Evolutionary conservation across 2,888 invertebrate genomes (phyloP), one percentile per base, ranked within the genome.

Genomic region (Penaeus monodon): DNA sequence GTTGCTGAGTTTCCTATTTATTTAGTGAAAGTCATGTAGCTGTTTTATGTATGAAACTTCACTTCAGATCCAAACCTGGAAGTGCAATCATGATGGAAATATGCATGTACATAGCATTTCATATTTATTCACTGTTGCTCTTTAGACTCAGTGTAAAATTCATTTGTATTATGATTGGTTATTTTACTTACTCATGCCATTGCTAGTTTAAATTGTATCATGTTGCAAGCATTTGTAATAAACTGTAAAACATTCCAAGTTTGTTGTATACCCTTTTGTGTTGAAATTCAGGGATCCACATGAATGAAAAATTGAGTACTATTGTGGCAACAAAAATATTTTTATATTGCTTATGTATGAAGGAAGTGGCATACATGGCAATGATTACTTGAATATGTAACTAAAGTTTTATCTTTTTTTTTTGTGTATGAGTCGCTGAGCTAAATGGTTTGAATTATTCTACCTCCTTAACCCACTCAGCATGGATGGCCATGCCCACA

Each of bases 81-180:
- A 86, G 77, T 81, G 81, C 81, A 86, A 68, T 81, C 77, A 81
- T 81, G 76, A 66, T 81, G 68, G 81, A 85, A n/a, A 80, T 65
- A 81, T 38, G 63, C 33, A 57, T 86, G 86, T 86, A 86, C 49
- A 86, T 86, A 86, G 76, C 77, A 68, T 86, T 86, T 77, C 29
- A 81, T 86, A 86, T 86, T 86, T 81, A 80, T 81, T 86, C 80
- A 81, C 81, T 77, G 74, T 84, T 81, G 81, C 86, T 86, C 76
- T 66, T 68, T 81, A 86, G 74, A 57, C 38, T 77, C 73, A 81
- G 66, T 76, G 86, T 49, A 81, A 64, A 12, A 70, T 70, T 85
- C 29, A 27, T 68, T 81, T 77, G 65, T 64, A 81, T 86, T 86
- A 74, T 74, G 73, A 85, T 85, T 70, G 14, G 74, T 86, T 81